Percentiles rank a stretch among this genome's conserved stretches.
Evolutionary conservation across 2,113 vertebrate species (phyloP).

Genomic region (Lamprotornis superbus): DNA sequence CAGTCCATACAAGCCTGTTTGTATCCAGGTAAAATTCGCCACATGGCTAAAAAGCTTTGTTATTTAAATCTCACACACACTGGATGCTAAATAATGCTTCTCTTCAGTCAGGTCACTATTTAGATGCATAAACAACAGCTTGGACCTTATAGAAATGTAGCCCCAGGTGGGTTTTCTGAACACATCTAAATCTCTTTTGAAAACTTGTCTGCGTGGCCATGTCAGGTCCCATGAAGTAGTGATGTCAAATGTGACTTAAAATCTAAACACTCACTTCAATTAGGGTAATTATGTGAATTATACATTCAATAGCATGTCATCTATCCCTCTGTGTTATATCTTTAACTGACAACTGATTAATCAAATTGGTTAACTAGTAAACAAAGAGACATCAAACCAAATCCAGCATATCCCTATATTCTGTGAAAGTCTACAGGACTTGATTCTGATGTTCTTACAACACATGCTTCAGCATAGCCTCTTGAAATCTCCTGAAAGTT

Average conservation of each 20-base stretch:
- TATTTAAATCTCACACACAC: background rate
- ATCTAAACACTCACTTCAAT: background rate
- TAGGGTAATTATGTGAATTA: background rate
- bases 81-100: background rate
- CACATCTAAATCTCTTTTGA: background rate
- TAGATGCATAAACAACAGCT: background rate
- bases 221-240: background rate
- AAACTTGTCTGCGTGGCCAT: background rate
- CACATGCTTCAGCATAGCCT: background rate
- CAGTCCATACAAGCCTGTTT: rapidly evolving
- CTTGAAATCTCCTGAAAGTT: background rate
- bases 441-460: background rate
- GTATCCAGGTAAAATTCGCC: background rate
- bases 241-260: background rate
- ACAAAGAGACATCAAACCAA: background rate
- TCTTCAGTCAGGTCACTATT: background rate
- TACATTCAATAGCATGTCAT: background rate
- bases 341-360: background rate
- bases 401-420: background rate
- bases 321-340: background rate
- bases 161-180: background rate
- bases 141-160: background rate
- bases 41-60: background rate
- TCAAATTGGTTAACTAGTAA: background rate
- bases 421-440: background rate